Evolutionary conservation across 2,113 vertebrate species (phyloP), one percentile per base, ranked within the genome.

Genomic region (Passer montanus): DNA sequence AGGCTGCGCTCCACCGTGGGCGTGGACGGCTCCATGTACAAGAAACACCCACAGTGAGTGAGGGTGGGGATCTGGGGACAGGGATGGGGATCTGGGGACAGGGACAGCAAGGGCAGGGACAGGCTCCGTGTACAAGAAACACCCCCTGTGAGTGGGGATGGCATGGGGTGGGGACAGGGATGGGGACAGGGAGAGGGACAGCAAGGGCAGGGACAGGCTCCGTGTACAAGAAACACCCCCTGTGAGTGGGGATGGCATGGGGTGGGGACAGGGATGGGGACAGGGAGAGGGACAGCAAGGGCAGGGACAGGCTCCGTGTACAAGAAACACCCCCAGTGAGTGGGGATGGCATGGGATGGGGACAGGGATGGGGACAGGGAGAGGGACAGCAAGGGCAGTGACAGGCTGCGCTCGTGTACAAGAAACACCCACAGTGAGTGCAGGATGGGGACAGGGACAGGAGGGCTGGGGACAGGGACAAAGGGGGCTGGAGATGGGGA

Each of bases 321-420:
- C 98, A 99, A 99, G 96, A 99, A 98, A 72, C 99, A 99, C 74
- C 98, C 99, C 0, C 98, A 99, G 99, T 99, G 97, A 99, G 99
- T 98, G 10, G 39, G 39, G 39, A 39, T 39, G 39, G 39, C 10
- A 39, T 2, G 0, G 1, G 11, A 6, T 4, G 24, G 33, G 44
- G 5, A 31, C 3, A 11, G 69, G 23, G 21, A 28, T 41, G 41
- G 35, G 19, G 13, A 21, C 11, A 19, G 43, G 43, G 8, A 30
- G 8, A 19, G 43, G 43, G 8, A 30, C 3, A 20, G 72, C 39
- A 39, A 39, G 39, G 39, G 39, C 11, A 12, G 39, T 37, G 39
- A 39, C 39, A 39, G 39, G 39, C 39, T 10, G 10, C 39, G 39
- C 39, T 39, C 39, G 39, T 39, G 39, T 39, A 39, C 39, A 39